Evolutionary conservation across 2,888 invertebrate genomes (phyloP), one percentile per base, ranked within the genome.

Genomic region (Romanomermis culicivorax): DNA sequence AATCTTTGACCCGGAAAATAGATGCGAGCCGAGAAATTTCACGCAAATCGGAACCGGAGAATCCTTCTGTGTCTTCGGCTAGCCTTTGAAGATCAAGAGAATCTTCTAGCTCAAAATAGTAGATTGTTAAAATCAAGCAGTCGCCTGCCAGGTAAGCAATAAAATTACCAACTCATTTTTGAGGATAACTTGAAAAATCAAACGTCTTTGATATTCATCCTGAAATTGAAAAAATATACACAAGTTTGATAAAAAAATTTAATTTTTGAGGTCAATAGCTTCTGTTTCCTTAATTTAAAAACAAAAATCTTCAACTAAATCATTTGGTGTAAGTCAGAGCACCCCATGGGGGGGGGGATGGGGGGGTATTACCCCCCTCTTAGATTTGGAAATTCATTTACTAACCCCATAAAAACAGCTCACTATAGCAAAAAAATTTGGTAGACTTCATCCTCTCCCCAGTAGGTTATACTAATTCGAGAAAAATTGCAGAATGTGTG

Each of bases 41-140:
- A 53, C 70, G 66, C 51, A 95, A 75, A 74, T 95, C 93, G 0
- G 89, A 88, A 0, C 93, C 91, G 0, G 89, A 89, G 72, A 88
- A 88, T 0, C 81, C 83, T 30, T 83, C 83, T 0, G 89, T 84
- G 17, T 78, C 66, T 52, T 74, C 74, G 0, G 87, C 80, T 42
- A 93, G 70, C 1, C 74, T 76, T 45, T 72, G 70, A 59, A 77
- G 77, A 66, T 87, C 80, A 25, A 89, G 79, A 0, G 76, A 79
- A 1, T 63, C 63, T 0, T 79, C 77, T 4, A 81, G 72, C 50
- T 69, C 55, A 20, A 61, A 57, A 11, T 27, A 55, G 52, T 17
- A 25, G 11, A 53, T 4, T 25, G 55, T 23, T 7, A 7, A 7
- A 23, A 29, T 52, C 14, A 54, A 54, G 23, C 53, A 53, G 11